Evolutionary conservation across 2,888 invertebrate genomes (phyloP).

Genomic region (Calameuta idolon): DNA sequence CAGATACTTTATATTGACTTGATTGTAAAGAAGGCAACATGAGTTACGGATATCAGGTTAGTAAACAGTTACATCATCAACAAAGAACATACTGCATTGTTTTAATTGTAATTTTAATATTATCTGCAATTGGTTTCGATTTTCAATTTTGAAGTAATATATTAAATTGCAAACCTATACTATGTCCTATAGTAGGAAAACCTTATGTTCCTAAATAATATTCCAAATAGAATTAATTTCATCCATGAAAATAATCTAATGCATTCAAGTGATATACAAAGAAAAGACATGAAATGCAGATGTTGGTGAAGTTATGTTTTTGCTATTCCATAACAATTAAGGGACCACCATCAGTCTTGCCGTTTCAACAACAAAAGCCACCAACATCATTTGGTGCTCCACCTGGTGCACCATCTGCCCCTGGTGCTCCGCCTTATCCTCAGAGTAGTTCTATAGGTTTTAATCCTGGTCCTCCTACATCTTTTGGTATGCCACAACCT

Average conservation of each 20-base stretch:
- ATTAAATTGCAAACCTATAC: not conserved
- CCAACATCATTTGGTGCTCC: slow-evolving; percentile 60
- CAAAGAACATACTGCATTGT: not conserved
- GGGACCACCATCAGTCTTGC: slow-evolving; percentile 57
- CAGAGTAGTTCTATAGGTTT: slow-evolving; percentile 38
- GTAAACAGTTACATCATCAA: slow-evolving; percentile 21
- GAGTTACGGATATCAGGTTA: slow-evolving; percentile 64
- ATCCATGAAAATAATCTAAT: not conserved
- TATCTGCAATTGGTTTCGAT: not conserved
- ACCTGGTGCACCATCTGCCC: slow-evolving; percentile 60
- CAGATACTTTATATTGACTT: not conserved
- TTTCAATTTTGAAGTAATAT: not conserved
- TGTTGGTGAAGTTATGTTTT: slow-evolving; percentile 15
- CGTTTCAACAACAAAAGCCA: slow-evolving; percentile 51
- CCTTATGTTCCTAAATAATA: not conserved
- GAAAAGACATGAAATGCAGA: not conserved
- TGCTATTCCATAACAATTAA: slow-evolving; percentile 35
- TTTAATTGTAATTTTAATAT: slow-evolving; percentile 15
- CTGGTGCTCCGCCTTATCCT: slow-evolving; percentile 47
- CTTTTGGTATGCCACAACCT: slow-evolving; percentile 60
- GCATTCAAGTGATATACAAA: not conserved
- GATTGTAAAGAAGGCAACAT: slow-evolving; percentile 36
- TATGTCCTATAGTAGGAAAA: not conserved
- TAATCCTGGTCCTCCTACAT: slow-evolving; percentile 40
- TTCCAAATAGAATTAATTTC: not conserved